Base-by-base conservation (phyloP, 2,113 vertebrate genomes). In the Callipepla californica region DNA sequence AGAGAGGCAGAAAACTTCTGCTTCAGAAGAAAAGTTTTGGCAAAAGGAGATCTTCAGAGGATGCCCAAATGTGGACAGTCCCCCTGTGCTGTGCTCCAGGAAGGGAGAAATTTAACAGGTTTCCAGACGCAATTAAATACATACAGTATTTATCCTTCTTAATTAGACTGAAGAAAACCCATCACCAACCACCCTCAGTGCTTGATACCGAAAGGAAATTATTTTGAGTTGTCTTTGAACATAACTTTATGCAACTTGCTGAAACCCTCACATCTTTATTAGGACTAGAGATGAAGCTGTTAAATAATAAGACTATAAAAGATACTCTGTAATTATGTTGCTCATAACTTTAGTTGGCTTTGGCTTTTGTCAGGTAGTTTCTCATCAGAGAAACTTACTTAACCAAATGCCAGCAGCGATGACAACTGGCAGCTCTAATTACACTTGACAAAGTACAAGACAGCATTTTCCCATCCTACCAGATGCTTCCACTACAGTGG, bases 341-440 rank as follows among this genome's bases (percentile, higher is more conserved):
- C 90, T 93, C 58, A 15, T 70, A 88, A 92, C 75, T 95, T 90
- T 84, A 72, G 6, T 3, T 74, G 69, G 32, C 53, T 96, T 86
- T 94, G 93, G 94, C 72, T 94, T 95, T 94, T 92, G 62, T 87
- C 87, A 95, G 82, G 81, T 65, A 96, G 85, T 76, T 87, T 95
- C 93, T 89, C 80, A 94, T 97, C 95, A 84, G 75, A 96, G 92
- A 89, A 96, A 92, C 86, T 97, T 97, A 89, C 84, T 97, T 96
- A 96, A 92, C 89, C 65, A 95, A 96, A 75, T 17, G 85, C 95
- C 95, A 91, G 93, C 89, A 97, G 96, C 94, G 50, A 94, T 82
- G 94, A 97, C 95, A 97, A 97, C 95, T 89, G 85, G 96, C 94
- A 96, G 95, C 80, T 82, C 93, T 97, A 97, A 97, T 97, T 98